These are phyloP conservation scores for roundworm (Caenorhabditis elegans) DNA, from an alignment of 1,140 invertebrate genomes.

Conservation along the genomic window WBcel235 BX284606.5:1013001-1013500, in stretches of 20 bases:
- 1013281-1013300: conserved; percentile 2
- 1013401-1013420: no score
- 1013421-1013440: no score
- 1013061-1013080: background rate
- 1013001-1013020: conserved; percentile 1
- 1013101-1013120: background rate
- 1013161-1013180: conserved; percentile 13
- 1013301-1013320: conserved; percentile 5
- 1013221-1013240: background rate
- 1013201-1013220: background rate
- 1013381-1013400: no score
- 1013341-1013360: no score
- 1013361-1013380: no score
- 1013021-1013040: conserved; percentile 7
- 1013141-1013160: conserved; percentile 22
- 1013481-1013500: no score
- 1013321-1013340: no score
- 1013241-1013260: background rate
- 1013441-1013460: no score
- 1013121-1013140: background rate
- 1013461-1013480: no score
- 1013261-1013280: conserved; percentile 2
- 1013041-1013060: conserved; percentile 15
- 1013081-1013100: background rate
- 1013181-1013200: background rate